Conservation (phyloP, 2,888 invertebrate species). For the Sarcophaga variegata region DNA sequence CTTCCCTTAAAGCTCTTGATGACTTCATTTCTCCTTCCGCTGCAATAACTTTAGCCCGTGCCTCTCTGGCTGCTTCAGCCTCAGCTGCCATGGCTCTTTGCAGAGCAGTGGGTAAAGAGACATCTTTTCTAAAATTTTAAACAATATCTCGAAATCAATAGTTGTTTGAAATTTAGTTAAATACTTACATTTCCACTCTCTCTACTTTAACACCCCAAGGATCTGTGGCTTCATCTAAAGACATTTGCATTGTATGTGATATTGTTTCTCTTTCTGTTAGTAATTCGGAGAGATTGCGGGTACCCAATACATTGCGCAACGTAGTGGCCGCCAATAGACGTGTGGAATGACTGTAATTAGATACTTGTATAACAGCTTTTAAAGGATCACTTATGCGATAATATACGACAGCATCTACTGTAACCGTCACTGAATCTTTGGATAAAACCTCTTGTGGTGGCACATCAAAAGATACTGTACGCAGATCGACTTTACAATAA, state of each 20-base stretch:
- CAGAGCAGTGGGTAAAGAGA: conserved; percentile 88
- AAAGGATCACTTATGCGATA: conserved; percentile 91
- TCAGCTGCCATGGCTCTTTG: conserved; percentile 93
- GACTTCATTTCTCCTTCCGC: conserved; percentile 93
- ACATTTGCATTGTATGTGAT: conserved; percentile 93
- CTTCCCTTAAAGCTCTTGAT: conserved; percentile 90
- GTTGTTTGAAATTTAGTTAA: neutral
- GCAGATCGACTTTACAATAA: conserved; percentile 94
- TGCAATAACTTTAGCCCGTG: conserved; percentile 84
- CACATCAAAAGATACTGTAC: conserved; percentile 97
- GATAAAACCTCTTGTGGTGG: conserved; percentile 98
- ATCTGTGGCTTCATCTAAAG: conserved; percentile 87
- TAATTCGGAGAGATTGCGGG: conserved; percentile 94
- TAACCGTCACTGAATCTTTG: conserved; percentile 97
- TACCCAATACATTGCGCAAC: conserved; percentile 94
- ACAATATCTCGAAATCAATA: neutral
- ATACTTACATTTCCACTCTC: conserved; percentile 94
- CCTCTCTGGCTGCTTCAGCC: conserved; percentile 90
- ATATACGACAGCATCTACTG: conserved; percentile 95
- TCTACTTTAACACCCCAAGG: conserved; percentile 97
- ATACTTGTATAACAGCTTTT: conserved; percentile 88
- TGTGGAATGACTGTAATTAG: conserved; percentile 92
- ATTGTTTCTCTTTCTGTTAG: conserved; percentile 95
- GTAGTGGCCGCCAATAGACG: conserved; percentile 92
- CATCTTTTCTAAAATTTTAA: conserved; percentile 86